A percentile compares a stretch with the other conserved stretches of the same genome.
phyloP scores from a whole-genome alignment of 2,888 invertebrate species.

The Mylabris sibirica region DNA sequence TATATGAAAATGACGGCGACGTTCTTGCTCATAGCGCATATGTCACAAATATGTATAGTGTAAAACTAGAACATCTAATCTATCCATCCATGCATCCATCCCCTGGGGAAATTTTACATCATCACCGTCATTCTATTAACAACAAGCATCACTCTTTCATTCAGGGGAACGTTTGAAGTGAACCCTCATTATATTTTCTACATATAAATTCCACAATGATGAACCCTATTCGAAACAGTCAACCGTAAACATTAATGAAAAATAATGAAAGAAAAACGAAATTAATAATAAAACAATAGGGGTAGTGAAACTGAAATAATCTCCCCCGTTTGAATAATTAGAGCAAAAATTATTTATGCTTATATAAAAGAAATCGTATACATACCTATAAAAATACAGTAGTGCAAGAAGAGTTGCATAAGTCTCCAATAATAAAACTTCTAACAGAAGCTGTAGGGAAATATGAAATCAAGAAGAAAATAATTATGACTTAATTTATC shows the following conservation, averaged over 20 bases:
- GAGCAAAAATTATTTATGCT: not conserved
- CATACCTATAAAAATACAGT: not conserved
- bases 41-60: constrained; percentile 24
- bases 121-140: not conserved
- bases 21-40: constrained; percentile 28
- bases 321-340: not conserved
- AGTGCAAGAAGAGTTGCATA: not conserved
- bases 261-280: not conserved
- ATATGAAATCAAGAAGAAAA: too few relatives aligned
- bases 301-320: constrained; percentile 6
- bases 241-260: not conserved
- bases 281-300: constrained; percentile 10
- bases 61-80: not conserved
- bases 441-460: too few relatives aligned
- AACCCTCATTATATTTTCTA: not conserved
- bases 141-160: constrained; percentile 3
- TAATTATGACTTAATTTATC: too few relatives aligned
- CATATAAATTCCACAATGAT: constrained; percentile 1
- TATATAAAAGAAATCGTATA: not conserved
- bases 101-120: constrained; percentile 16
- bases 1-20: not conserved
- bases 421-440: too few relatives aligned
- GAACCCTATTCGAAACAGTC: not conserved
- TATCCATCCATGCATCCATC: not conserved
- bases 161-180: not conserved